Evolutionary conservation across 2,113 vertebrate species (phyloP).

Genomic region (Elephas maximus): DNA sequence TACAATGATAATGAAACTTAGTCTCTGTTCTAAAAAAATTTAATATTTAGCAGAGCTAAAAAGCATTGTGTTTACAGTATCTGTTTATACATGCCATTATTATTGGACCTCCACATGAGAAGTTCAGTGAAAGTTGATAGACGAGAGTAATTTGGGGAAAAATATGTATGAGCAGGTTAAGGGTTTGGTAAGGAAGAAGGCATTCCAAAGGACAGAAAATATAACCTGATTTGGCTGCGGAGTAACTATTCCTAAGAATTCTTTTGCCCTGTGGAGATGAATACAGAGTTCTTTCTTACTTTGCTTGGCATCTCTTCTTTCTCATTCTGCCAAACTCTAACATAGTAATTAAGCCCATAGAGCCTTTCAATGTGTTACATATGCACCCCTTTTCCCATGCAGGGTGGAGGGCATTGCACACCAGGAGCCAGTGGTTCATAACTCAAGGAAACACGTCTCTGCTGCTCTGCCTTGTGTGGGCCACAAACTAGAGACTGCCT

Average conservation of each 20-base stretch:
- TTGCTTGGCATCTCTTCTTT: conserved; percentile 58
- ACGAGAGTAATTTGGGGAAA: not conserved
- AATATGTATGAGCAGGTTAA: not conserved
- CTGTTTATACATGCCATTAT: not conserved
- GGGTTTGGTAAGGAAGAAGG: not conserved
- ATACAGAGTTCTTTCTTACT: conserved; percentile 40
- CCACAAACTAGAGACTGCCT: conserved; percentile 14
- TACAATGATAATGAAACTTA: not conserved
- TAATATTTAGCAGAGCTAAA: not conserved
- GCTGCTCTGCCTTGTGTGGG: not conserved
- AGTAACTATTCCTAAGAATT: conserved; percentile 41
- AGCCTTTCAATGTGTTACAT: conserved; percentile 64
- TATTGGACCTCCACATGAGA: not conserved
- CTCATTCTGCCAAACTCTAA: conserved; percentile 67
- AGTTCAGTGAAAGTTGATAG: not conserved
- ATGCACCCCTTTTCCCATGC: not conserved
- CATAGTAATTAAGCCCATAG: conserved; percentile 76
- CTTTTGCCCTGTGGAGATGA: conserved; percentile 26
- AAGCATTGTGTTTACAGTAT: not conserved
- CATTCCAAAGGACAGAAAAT: not conserved
- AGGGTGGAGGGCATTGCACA: not conserved
- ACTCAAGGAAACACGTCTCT: conserved; percentile 51
- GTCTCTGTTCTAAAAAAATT: not conserved
- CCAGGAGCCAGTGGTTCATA: not conserved
- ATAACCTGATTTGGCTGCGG: not conserved